Base-by-base conservation (phyloP, 2,797 vertebrate genomes). In the Danio tinwini region DNA sequence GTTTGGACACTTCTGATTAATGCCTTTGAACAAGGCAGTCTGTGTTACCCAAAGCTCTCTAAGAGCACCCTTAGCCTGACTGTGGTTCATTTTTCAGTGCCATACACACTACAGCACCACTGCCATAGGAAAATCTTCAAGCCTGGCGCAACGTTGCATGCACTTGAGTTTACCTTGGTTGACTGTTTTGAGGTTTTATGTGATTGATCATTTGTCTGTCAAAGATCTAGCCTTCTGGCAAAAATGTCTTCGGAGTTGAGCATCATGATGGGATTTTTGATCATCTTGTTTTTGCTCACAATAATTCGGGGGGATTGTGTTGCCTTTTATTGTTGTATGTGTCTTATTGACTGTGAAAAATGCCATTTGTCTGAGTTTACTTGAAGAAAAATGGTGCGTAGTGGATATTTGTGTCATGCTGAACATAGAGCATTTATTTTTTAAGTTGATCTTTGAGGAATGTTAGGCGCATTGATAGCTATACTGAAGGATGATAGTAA, bases 261-360 rank as follows among this genome's bases (percentile, higher is more conserved):
- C 19, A 49, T 75, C 76, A 19, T 16, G 21, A 61, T 12, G 7
- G 14, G 17, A 58, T 58, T 42, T 50, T 50, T 13, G 58, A 74
- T 63, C 70, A 63, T 70, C n/a, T 52, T 73, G 78, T 55, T 45
- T 78, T 68, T 64, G 12, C 39, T 45, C 39, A 40, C 12, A 61
- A 55, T 67, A 55, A 55, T 68, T 80, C 10, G 58, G 42, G 47
- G 79, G 10, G 71, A 65, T 64, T 55, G 44, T 69, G 63, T 84
- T 87, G 82, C 78, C 87, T 86, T 87, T 56, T 55, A 84, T 86
- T 86, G 49, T 78, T 81, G 74, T 88, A 87, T 85, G 74, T 87
- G 85, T 87, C 81, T 81, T 82, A 73, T 85, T 74, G 64, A 91
- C 86, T 93, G 91, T 93, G 88, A 92, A 90, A 82, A 86, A 86